Conservation (phyloP, 2,888 invertebrate genomes). For the Lamellibrachia columna region DNA sequence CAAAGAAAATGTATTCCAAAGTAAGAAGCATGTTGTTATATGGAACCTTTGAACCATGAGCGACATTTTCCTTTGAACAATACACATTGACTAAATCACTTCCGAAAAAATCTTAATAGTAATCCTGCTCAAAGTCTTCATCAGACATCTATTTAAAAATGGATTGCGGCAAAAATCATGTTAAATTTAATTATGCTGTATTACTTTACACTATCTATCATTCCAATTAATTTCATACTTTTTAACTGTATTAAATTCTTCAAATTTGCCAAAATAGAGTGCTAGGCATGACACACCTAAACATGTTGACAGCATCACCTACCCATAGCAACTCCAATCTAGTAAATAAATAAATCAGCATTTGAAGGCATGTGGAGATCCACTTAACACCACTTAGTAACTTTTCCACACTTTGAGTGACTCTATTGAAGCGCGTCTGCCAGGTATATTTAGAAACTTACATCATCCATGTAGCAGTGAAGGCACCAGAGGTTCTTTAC, state of each 20-base stretch:
- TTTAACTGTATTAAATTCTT: not conserved
- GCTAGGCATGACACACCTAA: not conserved
- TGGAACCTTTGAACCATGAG: too few relatives aligned
- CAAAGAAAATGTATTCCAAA: too few relatives aligned
- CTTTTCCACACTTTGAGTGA: not conserved
- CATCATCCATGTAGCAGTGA: not conserved
- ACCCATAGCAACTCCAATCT: not conserved
- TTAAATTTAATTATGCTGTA: not conserved
- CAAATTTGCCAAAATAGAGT: not conserved
- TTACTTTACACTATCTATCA: not conserved
- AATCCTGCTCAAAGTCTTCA: too few relatives aligned
- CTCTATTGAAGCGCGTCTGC: not conserved
- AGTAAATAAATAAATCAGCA: not conserved
- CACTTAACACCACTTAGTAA: not conserved
- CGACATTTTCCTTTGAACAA: too few relatives aligned
- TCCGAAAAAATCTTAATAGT: too few relatives aligned
- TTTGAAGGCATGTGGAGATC: not conserved
- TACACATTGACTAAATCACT: too few relatives aligned
- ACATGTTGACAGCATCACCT: not conserved
- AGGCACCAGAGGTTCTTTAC: not conserved
- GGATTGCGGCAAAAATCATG: not conserved
- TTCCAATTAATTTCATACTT: not conserved
- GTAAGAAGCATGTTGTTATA: too few relatives aligned
- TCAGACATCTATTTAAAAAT: not conserved
- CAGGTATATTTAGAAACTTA: not conserved